Evolutionary conservation across 2,113 vertebrate species (phyloP).

Genomic region (Etia nguti): DNA sequence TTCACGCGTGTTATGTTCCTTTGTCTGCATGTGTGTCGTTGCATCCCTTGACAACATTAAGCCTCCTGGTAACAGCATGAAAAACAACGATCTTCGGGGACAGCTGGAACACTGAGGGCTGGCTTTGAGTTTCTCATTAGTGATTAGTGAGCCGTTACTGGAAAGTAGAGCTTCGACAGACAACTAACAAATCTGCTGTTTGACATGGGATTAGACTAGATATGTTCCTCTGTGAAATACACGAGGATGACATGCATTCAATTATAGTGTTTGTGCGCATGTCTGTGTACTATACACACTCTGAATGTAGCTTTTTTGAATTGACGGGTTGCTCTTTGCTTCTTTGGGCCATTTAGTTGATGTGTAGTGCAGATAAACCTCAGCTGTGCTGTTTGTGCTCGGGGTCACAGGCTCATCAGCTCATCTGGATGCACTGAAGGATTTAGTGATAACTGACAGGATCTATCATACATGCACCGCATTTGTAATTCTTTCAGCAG

Average conservation of each 20-base stretch:
- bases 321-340: not conserved
- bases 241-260: not conserved
- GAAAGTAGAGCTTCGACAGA: not conserved
- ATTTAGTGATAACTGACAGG: not conserved
- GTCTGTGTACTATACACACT: not conserved
- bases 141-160: not conserved
- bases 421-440: not conserved
- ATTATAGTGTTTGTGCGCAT: not conserved
- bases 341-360: not conserved
- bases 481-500: not conserved
- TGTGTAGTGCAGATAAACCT: not conserved
- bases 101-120: not conserved
- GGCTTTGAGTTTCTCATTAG: slow-evolving; percentile 6
- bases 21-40: not conserved
- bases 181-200: not conserved
- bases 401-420: not conserved
- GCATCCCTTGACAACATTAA: slow-evolving; percentile 46
- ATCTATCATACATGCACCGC: not conserved
- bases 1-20: not conserved
- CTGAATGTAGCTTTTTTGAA: not conserved
- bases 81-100: slow-evolving; percentile 60
- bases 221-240: not conserved
- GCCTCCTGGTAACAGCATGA: slow-evolving; percentile 40
- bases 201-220: not conserved
- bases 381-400: not conserved